phyloP scores from a whole-genome alignment of 2,113 vertebrate species.

The Peromyscus maniculatus region DNA sequence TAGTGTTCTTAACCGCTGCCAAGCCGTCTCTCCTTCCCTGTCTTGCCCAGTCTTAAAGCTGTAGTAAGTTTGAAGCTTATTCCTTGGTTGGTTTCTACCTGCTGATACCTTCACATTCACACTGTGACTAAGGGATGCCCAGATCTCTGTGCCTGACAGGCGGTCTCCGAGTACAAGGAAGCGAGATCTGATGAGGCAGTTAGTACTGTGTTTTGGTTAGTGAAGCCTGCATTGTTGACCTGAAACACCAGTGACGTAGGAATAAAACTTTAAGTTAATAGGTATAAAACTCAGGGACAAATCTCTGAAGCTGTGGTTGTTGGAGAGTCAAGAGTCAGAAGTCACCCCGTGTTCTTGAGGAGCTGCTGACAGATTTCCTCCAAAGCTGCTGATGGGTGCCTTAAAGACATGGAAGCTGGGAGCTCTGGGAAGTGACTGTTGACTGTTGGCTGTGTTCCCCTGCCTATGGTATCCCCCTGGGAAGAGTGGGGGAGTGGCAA shows the following conservation, averaged over 20 bases:
- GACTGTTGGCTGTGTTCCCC: neutral
- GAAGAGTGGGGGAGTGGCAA: neutral
- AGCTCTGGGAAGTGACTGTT: neutral
- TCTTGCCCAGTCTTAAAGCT: neutral
- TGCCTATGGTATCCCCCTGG: neutral
- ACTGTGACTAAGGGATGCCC: neutral
- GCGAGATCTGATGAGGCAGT: neutral
- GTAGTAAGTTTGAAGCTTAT: neutral
- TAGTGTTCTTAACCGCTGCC: neutral
- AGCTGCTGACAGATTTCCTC: neutral
- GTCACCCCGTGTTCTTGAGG: neutral
- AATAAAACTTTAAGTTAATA: neutral
- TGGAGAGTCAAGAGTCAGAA: neutral
- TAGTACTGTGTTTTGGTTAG: neutral
- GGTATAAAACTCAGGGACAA: neutral
- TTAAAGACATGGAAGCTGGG: neutral
- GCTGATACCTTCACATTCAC: neutral
- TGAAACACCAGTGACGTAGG: neutral
- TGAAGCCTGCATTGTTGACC: neutral
- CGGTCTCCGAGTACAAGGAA: neutral
- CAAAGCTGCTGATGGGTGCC: neutral
- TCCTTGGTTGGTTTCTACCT: neutral
- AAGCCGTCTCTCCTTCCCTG: neutral
- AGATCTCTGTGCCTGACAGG: neutral
- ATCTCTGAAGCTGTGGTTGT: neutral